Percentiles rank a stretch among this genome's conserved stretches.
Conservation (phyloP, 2,888 invertebrate species). For the Didymodactylos carnosus region DNA sequence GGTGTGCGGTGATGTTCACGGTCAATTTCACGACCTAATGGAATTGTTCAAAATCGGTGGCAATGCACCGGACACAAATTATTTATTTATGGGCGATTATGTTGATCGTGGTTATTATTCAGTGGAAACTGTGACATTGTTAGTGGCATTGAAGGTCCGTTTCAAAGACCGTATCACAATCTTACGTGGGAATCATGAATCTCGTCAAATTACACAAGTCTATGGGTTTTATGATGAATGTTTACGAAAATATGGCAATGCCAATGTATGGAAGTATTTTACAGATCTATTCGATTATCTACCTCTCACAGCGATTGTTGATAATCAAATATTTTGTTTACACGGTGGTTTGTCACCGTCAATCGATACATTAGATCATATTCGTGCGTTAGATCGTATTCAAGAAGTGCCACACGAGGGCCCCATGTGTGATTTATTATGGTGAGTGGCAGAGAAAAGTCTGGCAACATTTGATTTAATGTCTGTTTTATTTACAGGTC, state of each 20-base stretch:
- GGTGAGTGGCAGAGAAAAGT: constrained; percentile 41
- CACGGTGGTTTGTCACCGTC: constrained; percentile 96
- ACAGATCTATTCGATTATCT: constrained; percentile 97
- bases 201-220: constrained; percentile 94
- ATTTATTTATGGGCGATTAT: constrained; percentile 98
- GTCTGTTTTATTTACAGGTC: constrained; percentile 37
- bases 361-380: constrained; percentile 96
- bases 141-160: constrained; percentile 88
- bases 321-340: constrained; percentile 92
- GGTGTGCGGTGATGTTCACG: constrained; percentile 98
- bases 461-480: too few species aligned
- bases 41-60: constrained; percentile 91
- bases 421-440: constrained; percentile 97
- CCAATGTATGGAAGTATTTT: constrained; percentile 99
- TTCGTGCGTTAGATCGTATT: constrained; percentile 85
- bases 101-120: constrained; percentile 99
- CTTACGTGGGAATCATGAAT: constrained; percentile 94
- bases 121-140: constrained; percentile 90
- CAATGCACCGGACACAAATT: constrained; percentile 95
- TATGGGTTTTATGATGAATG: constrained; percentile 99
- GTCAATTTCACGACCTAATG: constrained; percentile 99
- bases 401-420: constrained; percentile 46
- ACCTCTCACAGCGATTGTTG: constrained; percentile 90
- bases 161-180: constrained; percentile 98
- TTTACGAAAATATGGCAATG: constrained; percentile 94